Percentiles rank a stretch among this genome's conserved stretches.
Conservation (phyloP, 2,888 invertebrate genomes). For the Tinea semifulvella region DNA sequence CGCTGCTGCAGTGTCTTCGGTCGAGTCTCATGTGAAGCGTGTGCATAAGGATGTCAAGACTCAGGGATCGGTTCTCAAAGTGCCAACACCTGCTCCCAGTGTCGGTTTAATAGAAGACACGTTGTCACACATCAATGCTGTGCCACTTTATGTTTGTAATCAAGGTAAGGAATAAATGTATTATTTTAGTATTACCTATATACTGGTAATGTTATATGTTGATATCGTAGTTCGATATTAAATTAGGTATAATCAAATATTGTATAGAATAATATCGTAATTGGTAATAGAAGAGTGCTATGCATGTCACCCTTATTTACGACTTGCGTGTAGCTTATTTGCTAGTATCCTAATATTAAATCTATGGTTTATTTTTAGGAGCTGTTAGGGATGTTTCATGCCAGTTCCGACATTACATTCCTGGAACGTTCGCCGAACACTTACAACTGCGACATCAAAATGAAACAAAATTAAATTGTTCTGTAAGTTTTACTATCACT, state of each 20-base stretch:
- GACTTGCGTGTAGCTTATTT: too few relatives aligned
- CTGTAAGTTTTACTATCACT: slow-evolving; percentile 32
- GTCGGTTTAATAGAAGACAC: slow-evolving; percentile 20
- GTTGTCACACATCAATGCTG: slow-evolving; percentile 37
- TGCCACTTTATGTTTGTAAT: slow-evolving; percentile 38
- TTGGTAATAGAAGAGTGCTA: too few relatives aligned
- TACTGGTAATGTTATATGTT: too few relatives aligned
- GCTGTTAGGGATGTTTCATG: slow-evolving; percentile 25
- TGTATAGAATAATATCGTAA: too few relatives aligned
- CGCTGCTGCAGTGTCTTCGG: slow-evolving; percentile 65
- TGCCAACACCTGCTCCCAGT: slow-evolving; percentile 23
- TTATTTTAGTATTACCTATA: too few relatives aligned
- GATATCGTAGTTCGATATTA: too few relatives aligned
- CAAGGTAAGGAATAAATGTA: too few relatives aligned
- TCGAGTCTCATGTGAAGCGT: slow-evolving; percentile 64
- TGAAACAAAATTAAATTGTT: slow-evolving; percentile 30
- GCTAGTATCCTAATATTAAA: too few relatives aligned
- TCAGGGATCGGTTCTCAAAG: slow-evolving; percentile 26
- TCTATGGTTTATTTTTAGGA: too few relatives aligned
- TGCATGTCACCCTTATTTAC: too few relatives aligned
- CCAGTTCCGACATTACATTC: slow-evolving; percentile 40
- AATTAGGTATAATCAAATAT: too few relatives aligned
- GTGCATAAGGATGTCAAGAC: slow-evolving; percentile 30
- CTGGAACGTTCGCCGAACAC: slow-evolving; percentile 44
- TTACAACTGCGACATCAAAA: slow-evolving; percentile 30